Conservation (phyloP, 2,888 invertebrate genomes). For the Nomada hirtipes region DNA sequence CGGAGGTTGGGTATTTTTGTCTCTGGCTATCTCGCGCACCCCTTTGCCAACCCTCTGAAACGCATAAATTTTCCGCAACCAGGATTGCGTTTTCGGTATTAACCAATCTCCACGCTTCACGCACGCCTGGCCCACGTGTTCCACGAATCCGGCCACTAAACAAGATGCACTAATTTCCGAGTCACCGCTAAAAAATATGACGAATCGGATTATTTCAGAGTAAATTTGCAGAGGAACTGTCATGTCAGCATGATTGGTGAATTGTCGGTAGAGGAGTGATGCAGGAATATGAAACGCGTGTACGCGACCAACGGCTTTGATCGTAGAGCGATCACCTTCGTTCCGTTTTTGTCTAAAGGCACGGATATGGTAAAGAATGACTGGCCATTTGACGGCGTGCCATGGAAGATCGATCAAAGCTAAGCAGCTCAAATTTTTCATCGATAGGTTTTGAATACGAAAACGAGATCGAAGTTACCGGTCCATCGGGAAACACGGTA, state of each 20-base stretch:
- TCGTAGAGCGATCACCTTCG: slow-evolving; percentile 45
- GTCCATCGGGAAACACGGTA: background rate
- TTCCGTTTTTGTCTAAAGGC: slow-evolving; percentile 49
- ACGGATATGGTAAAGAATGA: slow-evolving; percentile 56
- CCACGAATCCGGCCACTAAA: slow-evolving; percentile 42
- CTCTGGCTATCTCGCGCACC: slow-evolving; percentile 35
- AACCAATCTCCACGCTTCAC: slow-evolving; percentile 44
- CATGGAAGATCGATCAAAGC: slow-evolving; percentile 60
- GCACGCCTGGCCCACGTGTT: slow-evolving; percentile 36
- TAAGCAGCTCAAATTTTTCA: slow-evolving; percentile 65
- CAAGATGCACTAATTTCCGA: background rate
- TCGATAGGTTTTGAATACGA: slow-evolving; percentile 55
- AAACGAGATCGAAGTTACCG: slow-evolving; percentile 31
- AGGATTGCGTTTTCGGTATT: slow-evolving; percentile 20
- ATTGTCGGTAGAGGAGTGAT: slow-evolving; percentile 2
- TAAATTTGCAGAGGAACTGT: too few species aligned
- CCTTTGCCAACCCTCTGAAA: slow-evolving; percentile 20
- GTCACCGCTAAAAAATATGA: too few species aligned
- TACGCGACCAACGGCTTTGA: slow-evolving; percentile 24
- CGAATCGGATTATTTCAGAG: too few species aligned
- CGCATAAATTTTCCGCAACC: slow-evolving; percentile 61
- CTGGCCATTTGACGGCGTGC: slow-evolving; percentile 45
- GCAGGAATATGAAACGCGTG: slow-evolving; percentile 30
- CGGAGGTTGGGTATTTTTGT: slow-evolving; percentile 62
- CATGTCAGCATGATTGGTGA: background rate